These are phyloP conservation scores for Brachyrhaphis roseni DNA, from an alignment of 2,797 vertebrate species.

Conservation along the genomic window DNA sequence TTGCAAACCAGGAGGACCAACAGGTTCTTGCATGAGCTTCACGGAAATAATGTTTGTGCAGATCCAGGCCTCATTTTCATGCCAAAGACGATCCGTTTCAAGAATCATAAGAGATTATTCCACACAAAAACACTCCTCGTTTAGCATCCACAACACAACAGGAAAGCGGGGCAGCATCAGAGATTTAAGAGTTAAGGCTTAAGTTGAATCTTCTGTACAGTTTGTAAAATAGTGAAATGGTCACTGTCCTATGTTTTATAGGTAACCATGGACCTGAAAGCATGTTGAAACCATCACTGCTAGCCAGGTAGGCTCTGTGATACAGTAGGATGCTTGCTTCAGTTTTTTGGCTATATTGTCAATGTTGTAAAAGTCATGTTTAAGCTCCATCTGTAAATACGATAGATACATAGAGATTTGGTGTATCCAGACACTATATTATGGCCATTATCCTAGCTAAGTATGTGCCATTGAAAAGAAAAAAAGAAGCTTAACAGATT, in stretches of 20 bases:
- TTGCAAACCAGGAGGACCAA: slow-evolving; percentile 53
- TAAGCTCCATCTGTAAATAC: slow-evolving; percentile 85
- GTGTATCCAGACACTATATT: slow-evolving; percentile 84
- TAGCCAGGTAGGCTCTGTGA: slow-evolving; percentile 78
- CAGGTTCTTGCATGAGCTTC: not conserved
- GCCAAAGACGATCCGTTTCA: slow-evolving; percentile 81
- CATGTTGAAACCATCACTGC: slow-evolving; percentile 84
- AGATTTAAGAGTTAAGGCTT: slow-evolving; percentile 71
- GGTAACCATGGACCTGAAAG: slow-evolving; percentile 80
- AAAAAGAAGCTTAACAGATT: slow-evolving; percentile 75
- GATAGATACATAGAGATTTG: slow-evolving; percentile 82
- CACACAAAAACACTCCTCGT: slow-evolving; percentile 63
- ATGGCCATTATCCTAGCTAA: slow-evolving; percentile 83
- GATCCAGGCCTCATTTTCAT: slow-evolving; percentile 80
- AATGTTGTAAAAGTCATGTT: slow-evolving; percentile 83
- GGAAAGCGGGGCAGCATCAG: slow-evolving; percentile 60
- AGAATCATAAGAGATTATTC: slow-evolving; percentile 73
- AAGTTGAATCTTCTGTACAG: slow-evolving; percentile 81
- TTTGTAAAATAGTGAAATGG: slow-evolving; percentile 81
- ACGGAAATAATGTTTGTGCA: slow-evolving; percentile 58
- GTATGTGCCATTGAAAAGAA: slow-evolving; percentile 80
- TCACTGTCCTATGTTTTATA: slow-evolving; percentile 79
- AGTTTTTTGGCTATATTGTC: slow-evolving; percentile 81
- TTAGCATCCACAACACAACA: slow-evolving; percentile 49
- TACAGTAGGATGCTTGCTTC: slow-evolving; percentile 81